Percentiles rank a stretch among this genome's conserved stretches.
Evolutionary conservation across 1,140 invertebrate genomes (phyloP).

Genomic region (Caenorhabditis remanei): DNA sequence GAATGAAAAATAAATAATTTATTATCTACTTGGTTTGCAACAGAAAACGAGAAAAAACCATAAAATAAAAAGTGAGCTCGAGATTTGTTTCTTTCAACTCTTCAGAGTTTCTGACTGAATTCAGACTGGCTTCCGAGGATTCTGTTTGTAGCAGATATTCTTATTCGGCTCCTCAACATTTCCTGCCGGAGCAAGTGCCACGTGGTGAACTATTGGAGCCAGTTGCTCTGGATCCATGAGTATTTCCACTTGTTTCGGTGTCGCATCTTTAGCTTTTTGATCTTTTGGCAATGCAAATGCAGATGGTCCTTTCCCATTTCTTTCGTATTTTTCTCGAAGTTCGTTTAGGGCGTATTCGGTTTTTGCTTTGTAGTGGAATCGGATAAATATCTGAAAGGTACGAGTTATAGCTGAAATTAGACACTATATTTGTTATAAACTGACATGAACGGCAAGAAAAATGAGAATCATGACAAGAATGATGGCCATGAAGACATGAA

Average conservation of each 20-base stretch:
- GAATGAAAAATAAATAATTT: conserved; percentile 4
- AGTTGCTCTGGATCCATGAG: conserved; percentile 27
- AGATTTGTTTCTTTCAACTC: not conserved
- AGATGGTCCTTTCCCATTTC: conserved; percentile 24
- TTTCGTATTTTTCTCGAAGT: conserved; percentile 12
- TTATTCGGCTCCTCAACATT: conserved; percentile 16
- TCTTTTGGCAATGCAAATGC: conserved; percentile 42
- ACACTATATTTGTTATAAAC: not conserved
- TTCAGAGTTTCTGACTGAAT: not conserved
- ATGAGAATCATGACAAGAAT: conserved; percentile 17
- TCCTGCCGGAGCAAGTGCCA: conserved; percentile 1
- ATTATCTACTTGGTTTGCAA: conserved; percentile 3
- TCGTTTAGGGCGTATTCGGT: conserved; percentile 40
- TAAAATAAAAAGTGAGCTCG: not conserved
- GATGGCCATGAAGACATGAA: conserved; percentile 12
- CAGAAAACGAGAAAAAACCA: conserved; percentile 27
- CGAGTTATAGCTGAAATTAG: not conserved
- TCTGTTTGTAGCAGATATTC: not conserved
- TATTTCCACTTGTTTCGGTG: conserved; percentile 40
- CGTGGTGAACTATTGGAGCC: conserved; percentile 27
- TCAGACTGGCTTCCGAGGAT: not conserved
- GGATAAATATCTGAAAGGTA: conserved; percentile 8
- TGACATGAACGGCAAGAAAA: conserved; percentile 29
- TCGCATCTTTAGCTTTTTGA: not conserved
- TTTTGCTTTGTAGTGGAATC: conserved; percentile 49